Base-by-base conservation (phyloP, 2,113 vertebrate species). In the Monopterus albus region DNA sequence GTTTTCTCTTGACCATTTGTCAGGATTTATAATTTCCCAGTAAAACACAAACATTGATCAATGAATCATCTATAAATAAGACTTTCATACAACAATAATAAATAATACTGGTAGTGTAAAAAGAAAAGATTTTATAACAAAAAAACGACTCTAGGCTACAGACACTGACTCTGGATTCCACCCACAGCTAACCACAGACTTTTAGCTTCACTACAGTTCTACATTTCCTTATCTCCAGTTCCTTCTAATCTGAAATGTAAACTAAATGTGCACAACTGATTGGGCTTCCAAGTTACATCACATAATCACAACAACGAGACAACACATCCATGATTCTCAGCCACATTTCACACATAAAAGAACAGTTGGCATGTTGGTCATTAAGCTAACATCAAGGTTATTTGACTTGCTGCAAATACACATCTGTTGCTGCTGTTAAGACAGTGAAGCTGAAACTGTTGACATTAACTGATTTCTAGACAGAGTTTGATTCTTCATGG, bases 41-140 rank as follows among this genome's bases (percentile, higher is more conserved):
- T 73, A 74, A 80, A 72, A 75, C 36, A 79, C 29, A 83, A 67
- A 53, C 50, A 66, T 17, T 18, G 7, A 66, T 65, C 50, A 51
- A 79, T 42, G 8, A 71, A 40, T 43, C 39, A 77, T 72, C 72
- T 84, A 75, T 81, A 78, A 79, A 83, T 88, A 72, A 59, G n/a
- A 7, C 53, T 72, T 65, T 43, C 36, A 29, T 58, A 78, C 61
- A 78, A 69, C 67, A 81, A 64, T 38, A 74, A 87, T 72, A 83
- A 79, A 88, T 88, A 92, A 92, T 89, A 92, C 85, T 90, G 87
- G 31, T 47, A 79, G 45, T 66, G 73, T 85, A 87, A 79, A 83
- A 82, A 87, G 20, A 63, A 49, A 72, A 55, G 1, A 4, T 36
- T 64, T 39, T 40, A 42, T 3, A 62, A 81, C 57, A 88, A 79